Conservation (phyloP, 2,113 vertebrate genomes). For the Oreochromis spilurus region DNA sequence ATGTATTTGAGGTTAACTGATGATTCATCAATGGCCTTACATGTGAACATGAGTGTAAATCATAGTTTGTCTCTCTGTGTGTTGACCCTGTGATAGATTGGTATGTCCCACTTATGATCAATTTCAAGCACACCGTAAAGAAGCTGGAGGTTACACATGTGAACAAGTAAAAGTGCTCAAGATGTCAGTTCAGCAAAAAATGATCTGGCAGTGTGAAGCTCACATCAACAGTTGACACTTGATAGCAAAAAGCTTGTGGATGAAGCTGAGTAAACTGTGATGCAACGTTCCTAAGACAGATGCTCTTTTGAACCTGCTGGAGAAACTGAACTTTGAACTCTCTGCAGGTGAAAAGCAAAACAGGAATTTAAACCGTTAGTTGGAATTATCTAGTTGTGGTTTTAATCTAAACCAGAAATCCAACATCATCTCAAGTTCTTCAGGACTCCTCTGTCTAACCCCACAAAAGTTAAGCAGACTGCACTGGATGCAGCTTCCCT, state of each 20-base stretch:
- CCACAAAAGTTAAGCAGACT: not conserved
- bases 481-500: not conserved
- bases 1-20: not conserved
- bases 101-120: not conserved
- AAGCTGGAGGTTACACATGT: not conserved
- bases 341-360: not conserved
- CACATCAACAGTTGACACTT: conserved; percentile 22
- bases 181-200: not conserved
- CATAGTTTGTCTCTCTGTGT: not conserved
- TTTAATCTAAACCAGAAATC: not conserved
- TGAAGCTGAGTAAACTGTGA: not conserved
- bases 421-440: not conserved
- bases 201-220: not conserved
- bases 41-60: not conserved
- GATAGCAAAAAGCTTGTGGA: conserved; percentile 2
- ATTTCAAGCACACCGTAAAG: not conserved
- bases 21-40: not conserved
- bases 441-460: not conserved
- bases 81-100: not conserved
- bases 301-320: not conserved
- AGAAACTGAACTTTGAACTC: not conserved
- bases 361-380: not conserved
- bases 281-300: not conserved
- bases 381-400: not conserved
- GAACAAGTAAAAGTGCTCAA: not conserved